Base-by-base conservation (phyloP, 2,888 invertebrate species). In the Allygus modestus region DNA sequence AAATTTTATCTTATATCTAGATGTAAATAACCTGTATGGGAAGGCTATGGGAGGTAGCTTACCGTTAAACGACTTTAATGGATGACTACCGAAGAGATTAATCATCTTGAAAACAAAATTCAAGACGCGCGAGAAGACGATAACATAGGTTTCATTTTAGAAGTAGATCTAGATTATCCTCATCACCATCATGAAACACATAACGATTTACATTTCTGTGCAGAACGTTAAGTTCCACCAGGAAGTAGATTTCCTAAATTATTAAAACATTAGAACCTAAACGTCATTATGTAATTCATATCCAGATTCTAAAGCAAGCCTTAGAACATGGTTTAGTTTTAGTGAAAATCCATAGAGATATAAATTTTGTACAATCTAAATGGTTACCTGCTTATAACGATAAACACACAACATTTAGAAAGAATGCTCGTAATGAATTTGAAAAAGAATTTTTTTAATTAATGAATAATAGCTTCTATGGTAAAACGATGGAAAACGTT, bases 371-470 rank as follows among this genome's bases (percentile, higher is more conserved):
- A 26, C 89, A 89, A 88, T 87, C 86, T 9, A 46, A 84, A 28
- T 90, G 88, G 88, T 77, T 89, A 61, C 87, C 88, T 83, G 82
- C 85, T 43, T 88, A 88, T 85, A 87, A 89, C 33, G 85, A 87
- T 79, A 81, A 87, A 71, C 88, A 87, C 79, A 86, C 84, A 17
- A 37, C 51, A 69, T 15, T 20, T 54, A 77, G 81, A 26, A 85
- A 82, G 85, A 31, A 88, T 86, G 87, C 90, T 2, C 87, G 17
- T 41, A 89, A 88, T 51, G 88, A 89, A 20, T 90, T 90, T 87
- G 89, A 90, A 86, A 90, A 90, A 88, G 75, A 83, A n/a, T 54
- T 71, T 75, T 83, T 54, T 17, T 75, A 83, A 58, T 28, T 83
- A 23, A 51, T 83, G 54, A 83, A 83, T 26, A 83, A 83, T 58